Evolutionary conservation across 1,140 invertebrate genomes (phyloP).

Genomic region (Solenopsis fugax): DNA sequence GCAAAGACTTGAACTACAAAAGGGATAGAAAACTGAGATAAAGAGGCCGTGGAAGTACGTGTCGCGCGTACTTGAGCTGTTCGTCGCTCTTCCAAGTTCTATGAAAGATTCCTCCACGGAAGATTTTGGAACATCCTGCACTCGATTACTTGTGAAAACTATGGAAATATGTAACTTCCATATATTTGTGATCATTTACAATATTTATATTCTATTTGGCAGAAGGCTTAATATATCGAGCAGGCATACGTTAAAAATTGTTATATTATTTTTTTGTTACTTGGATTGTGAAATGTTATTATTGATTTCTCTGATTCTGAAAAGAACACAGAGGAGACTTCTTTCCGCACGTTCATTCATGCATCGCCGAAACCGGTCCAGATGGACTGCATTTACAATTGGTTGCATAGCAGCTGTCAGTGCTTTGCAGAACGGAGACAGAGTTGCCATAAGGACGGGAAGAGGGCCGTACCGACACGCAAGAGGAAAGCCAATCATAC

Average conservation of each 20-base stretch:
- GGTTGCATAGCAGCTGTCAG: conserved; percentile 71
- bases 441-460: conserved; percentile 4
- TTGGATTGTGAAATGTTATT: background rate
- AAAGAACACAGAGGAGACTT: conserved; percentile 45
- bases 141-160: background rate
- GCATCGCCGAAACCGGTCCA: conserved; percentile 68
- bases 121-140: background rate
- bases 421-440: conserved; percentile 43
- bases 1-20: background rate
- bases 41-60: background rate
- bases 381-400: conserved; percentile 66
- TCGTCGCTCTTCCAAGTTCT: background rate
- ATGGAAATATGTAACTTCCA: background rate
- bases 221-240: background rate
- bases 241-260: background rate
- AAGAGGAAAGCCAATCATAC: conserved; percentile 26
- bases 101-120: background rate
- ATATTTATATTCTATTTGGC: background rate
- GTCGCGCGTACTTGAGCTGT: background rate
- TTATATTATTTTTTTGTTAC: conserved; percentile 3
- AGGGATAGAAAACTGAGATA: conserved; percentile 14
- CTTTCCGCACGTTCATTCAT: conserved; percentile 48
- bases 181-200: background rate
- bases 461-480: background rate
- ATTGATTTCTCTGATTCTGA: conserved; percentile 6